Conservation (phyloP, 2,113 vertebrate species). For the Myocastor coypus region DNA sequence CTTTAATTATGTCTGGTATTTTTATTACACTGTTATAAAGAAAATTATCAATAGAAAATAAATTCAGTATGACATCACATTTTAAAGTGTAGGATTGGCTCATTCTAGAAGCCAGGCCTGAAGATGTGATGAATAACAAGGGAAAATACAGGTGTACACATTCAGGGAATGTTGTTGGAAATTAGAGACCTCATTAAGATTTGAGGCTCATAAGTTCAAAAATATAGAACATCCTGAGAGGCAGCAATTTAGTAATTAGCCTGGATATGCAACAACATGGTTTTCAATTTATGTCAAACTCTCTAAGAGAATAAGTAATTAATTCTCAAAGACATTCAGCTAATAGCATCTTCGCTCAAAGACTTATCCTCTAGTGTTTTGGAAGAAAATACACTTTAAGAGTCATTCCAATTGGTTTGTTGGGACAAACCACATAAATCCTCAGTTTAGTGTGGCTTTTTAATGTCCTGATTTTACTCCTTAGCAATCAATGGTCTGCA, state of each 20-base stretch:
- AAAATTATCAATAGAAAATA: neutral
- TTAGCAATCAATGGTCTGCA: neutral
- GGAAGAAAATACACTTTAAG: neutral
- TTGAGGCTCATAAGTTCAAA: neutral
- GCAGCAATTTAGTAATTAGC: neutral
- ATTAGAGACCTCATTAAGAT: neutral
- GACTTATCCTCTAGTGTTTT: neutral
- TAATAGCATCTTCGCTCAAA: neutral
- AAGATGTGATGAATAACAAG: neutral
- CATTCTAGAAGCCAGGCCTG: neutral
- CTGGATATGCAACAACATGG: neutral
- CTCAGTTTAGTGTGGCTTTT: neutral
- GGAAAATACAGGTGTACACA: neutral
- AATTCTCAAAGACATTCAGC: neutral
- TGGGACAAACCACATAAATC: neutral
- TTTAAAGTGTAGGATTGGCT: neutral
- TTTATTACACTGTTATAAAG: neutral
- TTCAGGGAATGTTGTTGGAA: neutral
- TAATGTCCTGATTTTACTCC: neutral
- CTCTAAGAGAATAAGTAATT: neutral
- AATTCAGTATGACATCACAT: neutral
- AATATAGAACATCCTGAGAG: neutral
- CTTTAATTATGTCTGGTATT: neutral
- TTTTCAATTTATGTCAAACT: neutral
- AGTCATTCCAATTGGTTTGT: neutral